phyloP scores from a whole-genome alignment of 2,888 invertebrate genomes.

The Eupelmus urozonus region DNA sequence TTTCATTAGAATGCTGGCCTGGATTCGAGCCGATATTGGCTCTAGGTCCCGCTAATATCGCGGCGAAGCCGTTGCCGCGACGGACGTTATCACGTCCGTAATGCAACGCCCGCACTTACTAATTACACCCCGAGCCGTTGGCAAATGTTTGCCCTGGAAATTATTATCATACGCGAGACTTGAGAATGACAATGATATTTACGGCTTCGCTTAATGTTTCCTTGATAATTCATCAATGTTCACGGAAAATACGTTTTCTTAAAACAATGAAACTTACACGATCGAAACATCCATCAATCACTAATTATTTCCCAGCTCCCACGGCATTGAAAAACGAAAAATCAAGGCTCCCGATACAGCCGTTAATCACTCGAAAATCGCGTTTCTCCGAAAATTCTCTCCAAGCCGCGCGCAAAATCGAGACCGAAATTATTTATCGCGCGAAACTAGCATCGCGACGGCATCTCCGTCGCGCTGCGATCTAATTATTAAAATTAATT shows the following conservation, averaged over 20 bases:
- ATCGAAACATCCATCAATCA: no score
- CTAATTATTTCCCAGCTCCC: no score
- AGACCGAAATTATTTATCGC: constrained; percentile 47
- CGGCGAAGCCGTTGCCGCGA: not conserved
- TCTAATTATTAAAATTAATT: constrained; percentile 58
- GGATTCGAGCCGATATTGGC: constrained; percentile 24
- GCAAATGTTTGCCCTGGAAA: constrained; percentile 4
- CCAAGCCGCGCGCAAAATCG: not conserved
- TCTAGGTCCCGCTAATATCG: constrained; percentile 10
- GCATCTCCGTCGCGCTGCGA: not conserved
- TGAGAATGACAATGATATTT: no score
- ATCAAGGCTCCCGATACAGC: not conserved
- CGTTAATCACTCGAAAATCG: constrained; percentile 38
- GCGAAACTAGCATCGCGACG: constrained; percentile 10
- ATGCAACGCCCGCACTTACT: constrained; percentile 13
- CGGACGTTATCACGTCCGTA: not conserved
- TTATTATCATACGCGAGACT: not conserved
- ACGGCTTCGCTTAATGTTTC: no score
- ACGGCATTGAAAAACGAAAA: no score
- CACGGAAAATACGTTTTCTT: no score
- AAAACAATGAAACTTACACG: no score
- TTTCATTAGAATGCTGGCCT: constrained; percentile 26
- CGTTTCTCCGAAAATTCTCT: constrained; percentile 29
- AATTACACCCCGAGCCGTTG: not conserved
- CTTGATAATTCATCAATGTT: no score